phyloP scores from a whole-genome alignment of 2,888 invertebrate genomes.

The Pseudoips prasinana region DNA sequence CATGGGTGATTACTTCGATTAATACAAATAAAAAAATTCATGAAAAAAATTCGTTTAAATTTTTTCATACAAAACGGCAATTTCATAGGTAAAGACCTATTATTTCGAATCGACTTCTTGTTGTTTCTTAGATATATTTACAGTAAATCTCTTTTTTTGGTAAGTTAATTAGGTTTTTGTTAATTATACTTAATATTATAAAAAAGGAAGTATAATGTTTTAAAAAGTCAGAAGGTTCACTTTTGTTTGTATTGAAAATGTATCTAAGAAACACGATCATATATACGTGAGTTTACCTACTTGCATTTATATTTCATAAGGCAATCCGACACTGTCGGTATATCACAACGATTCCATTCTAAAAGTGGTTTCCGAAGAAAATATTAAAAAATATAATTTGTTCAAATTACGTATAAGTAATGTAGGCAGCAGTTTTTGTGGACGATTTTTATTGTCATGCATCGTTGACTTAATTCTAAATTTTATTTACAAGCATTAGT shows the following conservation, averaged over 20 bases:
- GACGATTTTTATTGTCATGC: constrained; percentile 68
- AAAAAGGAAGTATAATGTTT: too few species aligned
- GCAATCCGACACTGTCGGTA: constrained; percentile 49
- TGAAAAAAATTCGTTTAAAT: too few species aligned
- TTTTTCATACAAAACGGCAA: too few species aligned
- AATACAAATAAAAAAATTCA: too few species aligned
- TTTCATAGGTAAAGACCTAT: too few species aligned
- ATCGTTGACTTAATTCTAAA: constrained; percentile 53
- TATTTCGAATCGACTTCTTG: constrained; percentile 46
- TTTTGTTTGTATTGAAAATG: too few species aligned
- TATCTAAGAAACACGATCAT: constrained; percentile 30
- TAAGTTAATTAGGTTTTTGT: too few species aligned
- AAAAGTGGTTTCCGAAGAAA: constrained; percentile 41
- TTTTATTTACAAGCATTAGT: constrained; percentile 51
- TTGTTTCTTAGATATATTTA: constrained; percentile 31
- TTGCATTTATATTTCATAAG: constrained; percentile 56
- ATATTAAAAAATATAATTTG: constrained; percentile 53
- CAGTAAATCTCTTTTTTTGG: constrained; percentile 1
- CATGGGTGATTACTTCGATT: too few species aligned
- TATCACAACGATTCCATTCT: constrained; percentile 64
- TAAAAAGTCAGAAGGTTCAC: too few species aligned
- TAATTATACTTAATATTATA: too few species aligned
- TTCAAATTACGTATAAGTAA: constrained; percentile 59
- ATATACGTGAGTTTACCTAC: constrained; percentile 28
- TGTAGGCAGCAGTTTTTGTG: constrained; percentile 47